Evolutionary conservation across 2,888 invertebrate species (phyloP), one percentile per base, ranked within the genome.

Genomic region (Dorcus parallelipipedus): DNA sequence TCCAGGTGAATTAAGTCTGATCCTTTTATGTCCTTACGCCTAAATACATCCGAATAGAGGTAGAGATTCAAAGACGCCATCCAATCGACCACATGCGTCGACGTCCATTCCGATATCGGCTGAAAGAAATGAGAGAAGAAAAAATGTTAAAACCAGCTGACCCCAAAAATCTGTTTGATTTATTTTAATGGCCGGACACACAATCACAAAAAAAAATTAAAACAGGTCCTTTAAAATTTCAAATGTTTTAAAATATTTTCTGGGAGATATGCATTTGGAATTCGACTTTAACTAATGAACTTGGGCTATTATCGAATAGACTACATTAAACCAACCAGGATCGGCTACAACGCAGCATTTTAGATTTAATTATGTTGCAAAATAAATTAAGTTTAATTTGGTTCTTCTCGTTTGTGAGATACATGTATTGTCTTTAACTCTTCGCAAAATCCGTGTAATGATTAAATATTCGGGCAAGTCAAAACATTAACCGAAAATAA

Each of bases 51-150:
- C 59, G 85, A 84, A 77, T 88, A 87, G 61, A 86, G 81, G 76
- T 87, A 88, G 59, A 90, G 80, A 76, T 89, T 89, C 58, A 88
- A 76, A 51, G 86, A 86, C 54, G 88, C 86, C 87, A 90, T 86
- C 88, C 89, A 89, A 78, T 90, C 88, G 58, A 87, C 82, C 45
- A 90, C 88, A 74, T 89, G 85, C 53, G 82, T 76, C 54, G 85
- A 83, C 41, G 85, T 84, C 90, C 90, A 90, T 72, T 88, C 85
- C 64, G 81, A 80, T 65, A 89, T 80, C 56, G 86, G 84, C 89
- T 90, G 79, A 10, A 81, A 81, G 65, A 71, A 49, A 17, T 26
- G 9, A 43, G 10, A 52, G 43, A 47, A 53, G 23, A 53, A 33
- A 52, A 10, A 38, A 38, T 9, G 38, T 38, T 33, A 48, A 14